phyloP scores from a whole-genome alignment of 1,140 invertebrate genomes.

The Venturia canescens region DNA sequence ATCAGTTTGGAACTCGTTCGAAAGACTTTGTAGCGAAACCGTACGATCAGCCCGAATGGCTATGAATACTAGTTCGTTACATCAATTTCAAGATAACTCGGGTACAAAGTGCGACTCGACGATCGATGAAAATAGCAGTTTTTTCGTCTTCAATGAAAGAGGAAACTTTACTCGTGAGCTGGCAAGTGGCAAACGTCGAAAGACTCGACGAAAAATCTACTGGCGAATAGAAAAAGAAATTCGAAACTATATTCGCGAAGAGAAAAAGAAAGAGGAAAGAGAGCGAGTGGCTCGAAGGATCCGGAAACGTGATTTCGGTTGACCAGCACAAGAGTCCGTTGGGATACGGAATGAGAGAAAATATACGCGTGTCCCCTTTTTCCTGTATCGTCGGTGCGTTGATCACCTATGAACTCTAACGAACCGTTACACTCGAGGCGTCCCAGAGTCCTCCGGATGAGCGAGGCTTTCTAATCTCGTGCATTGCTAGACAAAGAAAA shows the following conservation, averaged over 20 bases:
- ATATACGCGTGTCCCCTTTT: background rate
- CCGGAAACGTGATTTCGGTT: background rate
- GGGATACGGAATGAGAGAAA: background rate
- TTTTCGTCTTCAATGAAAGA: no score
- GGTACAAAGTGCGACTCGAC: no score
- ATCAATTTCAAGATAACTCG: no score
- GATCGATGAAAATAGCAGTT: no score
- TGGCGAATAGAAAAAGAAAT: no score
- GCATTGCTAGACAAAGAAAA: conserved; percentile 51
- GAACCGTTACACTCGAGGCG: conserved; percentile 62
- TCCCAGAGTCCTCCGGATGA: conserved; percentile 43
- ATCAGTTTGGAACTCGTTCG: background rate
- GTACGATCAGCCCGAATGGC: no score
- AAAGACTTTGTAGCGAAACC: no score
- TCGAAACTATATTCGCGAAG: no score
- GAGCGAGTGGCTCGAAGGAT: background rate
- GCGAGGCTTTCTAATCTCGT: conserved; percentile 60
- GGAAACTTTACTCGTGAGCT: no score
- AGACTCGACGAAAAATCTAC: no score
- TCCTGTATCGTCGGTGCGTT: conserved; percentile 18
- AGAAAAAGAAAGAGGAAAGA: background rate
- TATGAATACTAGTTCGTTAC: no score
- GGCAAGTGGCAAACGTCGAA: no score
- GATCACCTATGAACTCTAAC: conserved; percentile 60
- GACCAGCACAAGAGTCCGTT: background rate